Evolutionary conservation across 2,113 vertebrate species (phyloP), one percentile per base, ranked within the genome.

Genomic region (Odocoileus hemionus): DNA sequence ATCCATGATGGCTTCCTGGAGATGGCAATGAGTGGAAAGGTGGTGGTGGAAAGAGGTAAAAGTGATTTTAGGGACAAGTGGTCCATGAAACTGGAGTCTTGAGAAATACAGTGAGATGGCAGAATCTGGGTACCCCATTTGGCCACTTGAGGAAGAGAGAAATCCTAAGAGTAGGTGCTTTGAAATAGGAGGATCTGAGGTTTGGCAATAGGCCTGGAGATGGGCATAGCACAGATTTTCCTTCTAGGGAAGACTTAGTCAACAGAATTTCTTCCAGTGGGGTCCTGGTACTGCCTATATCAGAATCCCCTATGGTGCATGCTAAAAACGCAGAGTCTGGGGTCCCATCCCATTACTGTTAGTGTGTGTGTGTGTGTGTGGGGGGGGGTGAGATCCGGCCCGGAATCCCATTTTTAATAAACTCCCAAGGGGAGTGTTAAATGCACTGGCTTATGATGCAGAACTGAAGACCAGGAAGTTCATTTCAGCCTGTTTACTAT

Each of bases 1-100:
- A 7, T 99, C 99, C 98, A 99, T 99, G 96, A 99, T 99, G 52
- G 99, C 99, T 98, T 99, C 99, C 99, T 98, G 96, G 16, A 79
- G 79, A 52, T 28, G 52, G 13, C 19, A n/a, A 28, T 47, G 64
- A 52, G 67, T 7, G 50, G 57, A 82, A 88, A 87, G 21, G 30
- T 55, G 67, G 9, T 4, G 60, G 36, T 61, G 47, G 55, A 30
- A 39, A 23, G 4, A 7, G 43, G 82, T 7, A 23, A 26, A 82
- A 61, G n/a, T 60, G 10, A 2, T 26, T 93, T 94, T 80, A 96
- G 92, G 94, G 86, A 39, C 36, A 83, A 95, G 70, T n/a, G 25
- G 60, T 19, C 61, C 33, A 25, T 28, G 30, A 61, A 52, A 91
- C 43, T 39, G 60, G 57, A 58, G 25, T 57, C 87, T 45, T 57